These are phyloP conservation scores for Eulacestoma nigropectus DNA, from an alignment of 2,113 vertebrate genomes.

Conservation along the genomic window DNA sequence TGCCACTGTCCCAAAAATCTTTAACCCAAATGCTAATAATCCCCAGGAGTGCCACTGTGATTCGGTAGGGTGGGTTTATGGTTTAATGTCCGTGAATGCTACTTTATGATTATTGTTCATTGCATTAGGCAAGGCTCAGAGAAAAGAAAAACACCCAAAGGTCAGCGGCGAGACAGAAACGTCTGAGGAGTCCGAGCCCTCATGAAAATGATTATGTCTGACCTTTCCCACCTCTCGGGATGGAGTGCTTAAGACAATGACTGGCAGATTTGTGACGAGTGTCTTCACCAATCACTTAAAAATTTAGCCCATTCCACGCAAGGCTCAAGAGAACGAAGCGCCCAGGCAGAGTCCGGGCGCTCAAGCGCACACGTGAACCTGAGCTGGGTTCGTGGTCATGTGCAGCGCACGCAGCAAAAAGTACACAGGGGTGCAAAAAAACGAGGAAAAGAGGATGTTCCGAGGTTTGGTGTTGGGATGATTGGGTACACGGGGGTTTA, in stretches of 20 bases:
- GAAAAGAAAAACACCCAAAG: not conserved
- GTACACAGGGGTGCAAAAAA: not conserved
- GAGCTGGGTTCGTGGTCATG: accelerated
- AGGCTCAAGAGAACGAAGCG: not conserved
- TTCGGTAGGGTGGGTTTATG: not conserved
- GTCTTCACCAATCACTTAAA: not conserved
- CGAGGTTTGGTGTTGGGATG: not conserved
- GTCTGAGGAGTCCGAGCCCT: not conserved
- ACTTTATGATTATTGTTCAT: conserved; percentile 42
- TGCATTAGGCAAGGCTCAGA: not conserved
- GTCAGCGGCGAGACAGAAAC: not conserved
- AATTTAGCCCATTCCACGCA: accelerated
- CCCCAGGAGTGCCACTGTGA: not conserved
- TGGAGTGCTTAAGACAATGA: not conserved
- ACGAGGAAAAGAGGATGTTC: not conserved
- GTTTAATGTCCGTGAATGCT: not conserved
- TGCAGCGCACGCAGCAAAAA: accelerated
- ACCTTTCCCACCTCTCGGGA: not conserved
- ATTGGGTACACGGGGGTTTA: accelerated
- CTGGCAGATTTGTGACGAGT: not conserved
- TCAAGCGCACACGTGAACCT: accelerated
- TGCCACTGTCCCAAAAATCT: not conserved
- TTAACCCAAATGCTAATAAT: not conserved
- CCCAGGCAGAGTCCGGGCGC: accelerated
- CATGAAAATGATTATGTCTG: not conserved